Percentiles rank a stretch among this genome's conserved stretches.
These are phyloP conservation scores for Malurus elegans DNA, from an alignment of 2,113 vertebrate genomes.

Conservation along the genomic window DNA sequence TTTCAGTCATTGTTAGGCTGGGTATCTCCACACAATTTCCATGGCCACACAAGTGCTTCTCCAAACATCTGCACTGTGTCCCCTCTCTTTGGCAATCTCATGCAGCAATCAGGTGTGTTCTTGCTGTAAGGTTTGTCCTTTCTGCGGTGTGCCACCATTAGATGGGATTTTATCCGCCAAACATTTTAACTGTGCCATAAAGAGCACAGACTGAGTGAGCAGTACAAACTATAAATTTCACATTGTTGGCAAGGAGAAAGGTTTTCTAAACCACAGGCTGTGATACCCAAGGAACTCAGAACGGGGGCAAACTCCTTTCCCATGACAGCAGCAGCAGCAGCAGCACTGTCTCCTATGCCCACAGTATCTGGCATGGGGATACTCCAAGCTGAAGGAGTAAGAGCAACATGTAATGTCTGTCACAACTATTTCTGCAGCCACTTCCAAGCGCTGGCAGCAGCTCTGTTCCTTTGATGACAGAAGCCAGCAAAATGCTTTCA, in stretches of 20 bases:
- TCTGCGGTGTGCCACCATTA: background rate
- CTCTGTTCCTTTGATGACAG: background rate
- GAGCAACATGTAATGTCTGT: background rate
- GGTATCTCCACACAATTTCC: background rate
- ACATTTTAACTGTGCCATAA: background rate
- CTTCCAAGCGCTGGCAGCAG: background rate
- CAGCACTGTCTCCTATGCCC: background rate
- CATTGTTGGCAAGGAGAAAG: background rate
- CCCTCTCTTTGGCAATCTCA: background rate
- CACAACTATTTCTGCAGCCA: background rate
- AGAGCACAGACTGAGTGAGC: background rate
- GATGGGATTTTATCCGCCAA: background rate
- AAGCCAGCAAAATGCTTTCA: background rate
- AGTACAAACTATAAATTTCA: background rate
- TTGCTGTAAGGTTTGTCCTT: background rate
- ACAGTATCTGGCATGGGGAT: background rate
- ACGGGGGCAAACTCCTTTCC: rapidly evolving
- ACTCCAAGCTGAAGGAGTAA: background rate
- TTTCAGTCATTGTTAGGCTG: background rate
- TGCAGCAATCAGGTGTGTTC: background rate
- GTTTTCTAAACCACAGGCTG: background rate
- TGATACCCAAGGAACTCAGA: background rate
- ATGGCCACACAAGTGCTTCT: background rate
- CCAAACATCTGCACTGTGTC: background rate
- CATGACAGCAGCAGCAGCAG: background rate